phyloP scores from a whole-genome alignment of 2,113 vertebrate genomes.

The Thalassarche chlororhynchos region DNA sequence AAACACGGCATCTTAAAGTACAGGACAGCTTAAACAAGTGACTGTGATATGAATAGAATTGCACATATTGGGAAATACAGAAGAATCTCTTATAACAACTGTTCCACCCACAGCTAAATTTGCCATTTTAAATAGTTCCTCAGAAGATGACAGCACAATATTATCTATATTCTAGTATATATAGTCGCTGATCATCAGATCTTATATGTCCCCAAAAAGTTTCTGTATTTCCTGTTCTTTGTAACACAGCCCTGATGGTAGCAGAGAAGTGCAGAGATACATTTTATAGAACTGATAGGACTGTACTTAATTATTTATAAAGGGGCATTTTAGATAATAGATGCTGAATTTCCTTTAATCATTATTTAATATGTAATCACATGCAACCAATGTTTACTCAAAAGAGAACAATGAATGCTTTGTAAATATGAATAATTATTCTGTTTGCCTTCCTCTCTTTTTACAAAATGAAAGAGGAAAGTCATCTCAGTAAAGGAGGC shows the following conservation, averaged over 20 bases:
- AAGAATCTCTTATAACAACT: background rate
- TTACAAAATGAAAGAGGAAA: background rate
- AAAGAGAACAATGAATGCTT: background rate
- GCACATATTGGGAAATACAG: background rate
- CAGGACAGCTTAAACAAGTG: background rate
- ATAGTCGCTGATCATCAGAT: background rate
- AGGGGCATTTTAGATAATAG: background rate
- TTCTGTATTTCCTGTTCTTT: background rate
- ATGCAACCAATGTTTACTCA: background rate
- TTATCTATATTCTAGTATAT: background rate
- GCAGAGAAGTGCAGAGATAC: background rate
- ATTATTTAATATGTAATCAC: background rate
- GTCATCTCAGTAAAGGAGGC: background rate
- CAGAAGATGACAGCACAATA: background rate
- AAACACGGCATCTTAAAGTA: background rate
- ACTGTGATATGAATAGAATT: background rate
- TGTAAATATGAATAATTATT: background rate
- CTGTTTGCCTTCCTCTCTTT: background rate
- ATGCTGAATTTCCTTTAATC: background rate
- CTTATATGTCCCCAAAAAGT: background rate
- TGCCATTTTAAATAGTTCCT: background rate
- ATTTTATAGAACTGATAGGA: background rate
- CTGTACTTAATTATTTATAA: background rate
- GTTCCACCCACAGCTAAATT: background rate
- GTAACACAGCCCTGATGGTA: background rate